phyloP scores from a whole-genome alignment of 92 coral and sea anemone genomes.

The Palythoa heliodiscus region DNA sequence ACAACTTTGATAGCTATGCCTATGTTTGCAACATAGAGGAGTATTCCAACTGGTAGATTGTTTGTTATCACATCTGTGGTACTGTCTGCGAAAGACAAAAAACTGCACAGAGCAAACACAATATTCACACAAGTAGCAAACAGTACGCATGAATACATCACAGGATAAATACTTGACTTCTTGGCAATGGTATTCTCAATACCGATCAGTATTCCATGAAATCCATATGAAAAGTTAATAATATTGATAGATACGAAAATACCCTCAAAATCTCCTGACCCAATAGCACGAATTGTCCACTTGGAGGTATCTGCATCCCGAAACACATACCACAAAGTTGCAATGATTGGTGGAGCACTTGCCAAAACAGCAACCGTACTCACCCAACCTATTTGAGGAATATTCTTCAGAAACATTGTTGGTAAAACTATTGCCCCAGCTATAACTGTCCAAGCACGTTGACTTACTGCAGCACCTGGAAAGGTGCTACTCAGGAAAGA shows the following conservation, averaged over 20 bases:
- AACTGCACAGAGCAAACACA: neutral
- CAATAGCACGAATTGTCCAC: conserved; percentile 13
- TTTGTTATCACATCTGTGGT: conserved; percentile 20
- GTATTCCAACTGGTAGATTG: conserved; percentile 18
- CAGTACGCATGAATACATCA: neutral
- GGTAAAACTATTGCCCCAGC: conserved; percentile 26
- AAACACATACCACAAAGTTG: conserved; percentile 22
- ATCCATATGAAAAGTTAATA: conserved; percentile 10
- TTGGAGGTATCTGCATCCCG: neutral
- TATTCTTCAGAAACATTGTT: conserved; percentile 21
- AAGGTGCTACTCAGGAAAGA: conserved; percentile 26
- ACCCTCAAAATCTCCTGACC: conserved; percentile 22
- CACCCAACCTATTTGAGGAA: conserved; percentile 34
- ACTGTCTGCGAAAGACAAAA: conserved; percentile 1
- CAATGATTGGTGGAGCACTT: neutral
- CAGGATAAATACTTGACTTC: neutral
- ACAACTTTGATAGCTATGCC: conserved; percentile 26
- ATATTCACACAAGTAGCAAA: conserved; percentile 7
- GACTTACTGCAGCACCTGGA: conserved; percentile 1
- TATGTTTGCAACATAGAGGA: conserved; percentile 8
- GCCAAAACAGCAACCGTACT: conserved; percentile 18
- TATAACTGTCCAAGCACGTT: conserved; percentile 29
- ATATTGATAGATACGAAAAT: conserved; percentile 23
- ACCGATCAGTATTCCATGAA: neutral
- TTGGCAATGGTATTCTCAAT: conserved; percentile 7